A percentile compares a stretch with the other conserved stretches of the same genome.
Evolutionary conservation across 2,113 vertebrate genomes (phyloP).

Genomic region (Steatornis caripensis): DNA sequence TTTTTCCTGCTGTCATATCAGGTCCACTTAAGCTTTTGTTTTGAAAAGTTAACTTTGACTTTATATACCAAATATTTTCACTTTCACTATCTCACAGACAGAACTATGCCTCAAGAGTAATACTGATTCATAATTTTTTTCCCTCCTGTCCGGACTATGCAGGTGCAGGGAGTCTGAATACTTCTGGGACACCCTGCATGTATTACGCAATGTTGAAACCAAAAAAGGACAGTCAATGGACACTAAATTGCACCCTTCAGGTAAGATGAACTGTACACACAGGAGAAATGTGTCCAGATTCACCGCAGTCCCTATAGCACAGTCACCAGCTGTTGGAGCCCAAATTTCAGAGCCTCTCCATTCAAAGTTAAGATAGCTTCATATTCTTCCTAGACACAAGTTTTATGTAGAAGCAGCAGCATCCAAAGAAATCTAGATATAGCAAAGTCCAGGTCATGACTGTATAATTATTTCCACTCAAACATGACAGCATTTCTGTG

Average conservation of each 20-base stretch:
- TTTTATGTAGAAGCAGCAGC: neutral
- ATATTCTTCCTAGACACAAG: neutral
- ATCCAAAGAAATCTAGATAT: neutral
- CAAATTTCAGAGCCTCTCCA: neutral
- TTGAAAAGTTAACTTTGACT: neutral
- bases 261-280: neutral
- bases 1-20: neutral
- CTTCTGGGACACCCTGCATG: neutral
- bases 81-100: neutral
- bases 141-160: neutral
- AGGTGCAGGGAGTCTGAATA: neutral
- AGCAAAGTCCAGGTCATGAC: neutral
- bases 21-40: neutral
- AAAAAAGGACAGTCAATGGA: neutral
- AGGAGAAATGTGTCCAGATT: neutral
- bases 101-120: neutral
- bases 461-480: neutral
- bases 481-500: neutral
- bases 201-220: neutral
- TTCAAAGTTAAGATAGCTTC: neutral
- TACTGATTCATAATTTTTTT: neutral
- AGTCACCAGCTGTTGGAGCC: neutral
- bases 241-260: neutral
- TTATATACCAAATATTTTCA: neutral
- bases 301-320: neutral